phyloP scores from a whole-genome alignment of 2,113 vertebrate species.

The Polypterus bichir region DNA sequence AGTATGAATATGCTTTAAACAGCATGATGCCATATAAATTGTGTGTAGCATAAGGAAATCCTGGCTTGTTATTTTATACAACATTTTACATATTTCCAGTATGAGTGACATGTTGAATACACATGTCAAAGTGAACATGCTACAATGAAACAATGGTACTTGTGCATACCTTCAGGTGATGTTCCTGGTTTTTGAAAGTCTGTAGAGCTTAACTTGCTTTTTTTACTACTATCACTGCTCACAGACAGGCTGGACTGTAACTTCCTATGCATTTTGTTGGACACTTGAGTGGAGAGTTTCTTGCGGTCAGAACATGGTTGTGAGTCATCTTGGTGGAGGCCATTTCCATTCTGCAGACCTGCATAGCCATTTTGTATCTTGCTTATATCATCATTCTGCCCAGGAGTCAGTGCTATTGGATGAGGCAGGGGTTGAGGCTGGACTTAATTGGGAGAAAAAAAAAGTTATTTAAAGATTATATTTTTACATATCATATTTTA shows the following conservation, averaged over 20 bases:
- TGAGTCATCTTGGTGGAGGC: constrained; percentile 50
- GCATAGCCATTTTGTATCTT: constrained; percentile 50
- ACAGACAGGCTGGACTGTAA: constrained; percentile 87
- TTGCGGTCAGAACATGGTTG: constrained; percentile 39
- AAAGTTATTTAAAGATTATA: constrained; percentile 18
- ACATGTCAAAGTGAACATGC: neutral
- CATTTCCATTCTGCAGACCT: constrained; percentile 52
- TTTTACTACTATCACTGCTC: constrained; percentile 73
- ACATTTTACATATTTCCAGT: too few relatives aligned
- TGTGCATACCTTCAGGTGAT: constrained; percentile 78
- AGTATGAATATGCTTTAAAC: too few relatives aligned
- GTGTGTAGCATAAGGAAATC: too few relatives aligned
- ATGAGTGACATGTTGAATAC: too few relatives aligned
- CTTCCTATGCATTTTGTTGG: constrained; percentile 84
- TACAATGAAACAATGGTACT: constrained; percentile 1
- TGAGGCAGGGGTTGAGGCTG: constrained; percentile 73
- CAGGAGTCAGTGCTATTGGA: constrained; percentile 43
- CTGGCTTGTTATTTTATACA: too few relatives aligned
- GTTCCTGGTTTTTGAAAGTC: constrained; percentile 73
- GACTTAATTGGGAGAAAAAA: constrained; percentile 38
- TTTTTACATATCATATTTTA: constrained; percentile 5
- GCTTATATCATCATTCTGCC: constrained; percentile 44
- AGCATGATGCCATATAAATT: too few relatives aligned
- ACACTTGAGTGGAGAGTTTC: constrained; percentile 66
- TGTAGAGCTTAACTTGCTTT: constrained; percentile 73